Base-by-base conservation (phyloP, 2,797 vertebrate species). In the Myoxocephalus aenaeus region DNA sequence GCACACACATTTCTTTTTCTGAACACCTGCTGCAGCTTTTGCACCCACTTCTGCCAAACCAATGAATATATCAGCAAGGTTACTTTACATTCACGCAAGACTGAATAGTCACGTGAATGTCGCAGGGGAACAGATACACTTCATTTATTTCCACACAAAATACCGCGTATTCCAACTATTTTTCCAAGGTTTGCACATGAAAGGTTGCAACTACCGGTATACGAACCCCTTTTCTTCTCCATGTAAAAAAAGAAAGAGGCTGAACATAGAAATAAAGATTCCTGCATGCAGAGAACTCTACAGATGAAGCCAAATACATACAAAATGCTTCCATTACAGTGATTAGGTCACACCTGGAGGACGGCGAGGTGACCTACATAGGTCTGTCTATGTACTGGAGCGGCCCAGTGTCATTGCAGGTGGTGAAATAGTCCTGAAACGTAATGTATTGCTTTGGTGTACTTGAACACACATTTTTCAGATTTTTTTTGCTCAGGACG, bases 291-390 rank as follows among this genome's bases (percentile, higher is more conserved):
- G n/a, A 5, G 11, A 6, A 32, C 22, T 59, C 38, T 65, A 40
- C 25, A 0, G 2, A 42, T 38, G 53, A 78, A 59, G 53, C 61
- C 15, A 62, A 57, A 75, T 63, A 38, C 15, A 73, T 48, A 46
- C 38, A 0, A 54, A 69, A 42, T 12, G n/a, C 4, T 22, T 83
- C 5, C 12, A 38, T 68, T 64, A 11, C 2, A 13, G 32, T 64
- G 68, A 74, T 84, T 4, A 62, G 69, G 63, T 81, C 50, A 67
- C 81, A 85, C 44, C 70, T 82, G 67, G 32, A 81, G 64, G 56
- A 77, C 0, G 1, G 4, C 17, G 32, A 72, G 32, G 11, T 18
- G 69, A 44, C 65, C 42, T 20, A 70, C 0, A 82, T 74, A 13
- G 13, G 14, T 67, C 14, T 36, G 34, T 27, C 44, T 59, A 1